Evolutionary conservation across 2,888 invertebrate genomes (phyloP).

Genomic region (Heteropelma amictum): DNA sequence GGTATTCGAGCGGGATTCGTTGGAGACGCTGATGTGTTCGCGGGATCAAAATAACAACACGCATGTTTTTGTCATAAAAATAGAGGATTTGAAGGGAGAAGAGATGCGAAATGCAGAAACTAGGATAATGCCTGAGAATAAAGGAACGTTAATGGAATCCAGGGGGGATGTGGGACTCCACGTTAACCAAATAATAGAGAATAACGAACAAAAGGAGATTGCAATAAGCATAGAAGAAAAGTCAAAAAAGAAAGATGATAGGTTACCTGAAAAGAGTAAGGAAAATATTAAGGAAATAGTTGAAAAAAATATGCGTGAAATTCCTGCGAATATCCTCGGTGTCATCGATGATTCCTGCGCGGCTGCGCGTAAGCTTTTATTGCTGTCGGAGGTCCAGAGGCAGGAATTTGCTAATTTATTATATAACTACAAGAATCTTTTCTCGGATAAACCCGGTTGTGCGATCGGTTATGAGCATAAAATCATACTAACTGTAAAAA

Average conservation of each 20-base stretch:
- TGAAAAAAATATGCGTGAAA: background rate
- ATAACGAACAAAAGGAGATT: too few relatives aligned
- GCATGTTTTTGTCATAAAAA: conserved; percentile 16
- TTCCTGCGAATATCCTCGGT: background rate
- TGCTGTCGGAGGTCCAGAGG: background rate
- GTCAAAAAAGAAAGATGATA: background rate
- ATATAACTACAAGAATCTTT: conserved; percentile 38
- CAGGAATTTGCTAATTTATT: background rate
- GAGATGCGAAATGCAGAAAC: too few relatives aligned
- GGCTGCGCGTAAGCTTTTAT: conserved; percentile 24
- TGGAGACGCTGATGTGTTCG: conserved; percentile 23
- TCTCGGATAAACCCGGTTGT: conserved; percentile 60
- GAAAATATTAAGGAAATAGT: background rate
- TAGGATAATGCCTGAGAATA: too few relatives aligned
- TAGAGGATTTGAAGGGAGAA: background rate
- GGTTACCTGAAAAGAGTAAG: background rate
- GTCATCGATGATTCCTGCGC: conserved; percentile 24
- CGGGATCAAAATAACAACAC: background rate
- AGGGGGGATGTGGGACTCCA: too few relatives aligned
- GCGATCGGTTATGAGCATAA: conserved; percentile 60
- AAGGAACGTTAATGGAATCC: too few relatives aligned
- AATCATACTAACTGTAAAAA: conserved; percentile 58
- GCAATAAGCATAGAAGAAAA: background rate
- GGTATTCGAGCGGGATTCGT: conserved; percentile 23
- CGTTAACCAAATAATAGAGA: too few relatives aligned